A percentile compares a stretch with the other conserved stretches of the same genome.
phyloP scores from a whole-genome alignment of 2,888 invertebrate species.

The Pardosa pseudoannulata region DNA sequence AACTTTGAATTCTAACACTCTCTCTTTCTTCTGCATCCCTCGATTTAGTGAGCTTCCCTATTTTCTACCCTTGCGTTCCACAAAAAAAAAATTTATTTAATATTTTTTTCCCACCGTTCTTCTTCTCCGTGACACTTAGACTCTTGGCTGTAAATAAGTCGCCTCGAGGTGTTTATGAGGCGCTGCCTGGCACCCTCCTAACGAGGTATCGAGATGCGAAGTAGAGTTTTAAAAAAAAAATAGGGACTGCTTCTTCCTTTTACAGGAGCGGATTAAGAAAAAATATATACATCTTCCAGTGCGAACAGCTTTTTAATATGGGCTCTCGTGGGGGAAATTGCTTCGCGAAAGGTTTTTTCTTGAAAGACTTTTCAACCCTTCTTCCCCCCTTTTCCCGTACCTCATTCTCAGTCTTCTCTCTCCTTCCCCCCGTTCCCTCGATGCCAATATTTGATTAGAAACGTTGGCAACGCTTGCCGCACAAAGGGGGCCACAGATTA shows the following conservation, averaged over 20 bases:
- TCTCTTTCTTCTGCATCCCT: too few relatives aligned
- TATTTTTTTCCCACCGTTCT: background rate
- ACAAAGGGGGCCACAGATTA: background rate
- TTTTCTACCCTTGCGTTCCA: background rate
- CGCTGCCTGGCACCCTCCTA: background rate
- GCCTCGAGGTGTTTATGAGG: slow-evolving; percentile 39
- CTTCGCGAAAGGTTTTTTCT: background rate
- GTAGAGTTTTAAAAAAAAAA: too few relatives aligned
- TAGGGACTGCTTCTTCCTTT: background rate
- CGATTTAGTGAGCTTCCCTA: too few relatives aligned
- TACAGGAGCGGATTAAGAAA: background rate
- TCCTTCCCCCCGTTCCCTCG: background rate
- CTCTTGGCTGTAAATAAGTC: slow-evolving; percentile 52
- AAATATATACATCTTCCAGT: background rate
- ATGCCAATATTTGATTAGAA: slow-evolving; percentile 2
- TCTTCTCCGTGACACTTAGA: background rate
- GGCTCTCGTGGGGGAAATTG: slow-evolving; percentile 26
- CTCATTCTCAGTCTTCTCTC: too few relatives aligned
- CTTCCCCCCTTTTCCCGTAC: too few relatives aligned
- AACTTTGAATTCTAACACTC: too few relatives aligned
- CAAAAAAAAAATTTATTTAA: background rate
- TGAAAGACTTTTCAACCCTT: too few relatives aligned
- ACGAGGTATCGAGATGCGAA: background rate
- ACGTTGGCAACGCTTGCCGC: background rate
- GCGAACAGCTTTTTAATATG: slow-evolving; percentile 62